Percentiles rank a stretch among this genome's conserved stretches.
These are phyloP conservation scores for Gorsachius goisagi DNA, from an alignment of 2,113 vertebrate genomes.

Conservation along the genomic window DNA sequence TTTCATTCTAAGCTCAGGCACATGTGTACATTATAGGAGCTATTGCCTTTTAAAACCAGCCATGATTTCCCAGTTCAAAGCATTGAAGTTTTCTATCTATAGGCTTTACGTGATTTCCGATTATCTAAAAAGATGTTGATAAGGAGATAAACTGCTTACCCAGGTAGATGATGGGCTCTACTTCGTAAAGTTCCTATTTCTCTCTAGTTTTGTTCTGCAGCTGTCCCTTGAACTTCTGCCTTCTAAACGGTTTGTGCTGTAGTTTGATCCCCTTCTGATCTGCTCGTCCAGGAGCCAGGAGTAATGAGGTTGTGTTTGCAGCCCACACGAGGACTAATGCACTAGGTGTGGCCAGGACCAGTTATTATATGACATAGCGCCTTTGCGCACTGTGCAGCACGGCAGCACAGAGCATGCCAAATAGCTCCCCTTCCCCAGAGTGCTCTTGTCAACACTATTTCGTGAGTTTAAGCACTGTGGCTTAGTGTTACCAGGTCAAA, in stretches of 20 bases:
- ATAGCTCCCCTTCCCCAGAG: background rate
- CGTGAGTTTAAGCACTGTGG: background rate
- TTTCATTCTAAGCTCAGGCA: background rate
- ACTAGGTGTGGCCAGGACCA: constrained; percentile 86
- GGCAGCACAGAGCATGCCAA: background rate
- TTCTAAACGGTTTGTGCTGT: background rate
- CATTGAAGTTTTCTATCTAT: background rate
- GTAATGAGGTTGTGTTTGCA: constrained; percentile 44
- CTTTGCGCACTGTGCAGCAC: constrained; percentile 10
- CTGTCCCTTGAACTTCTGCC: background rate
- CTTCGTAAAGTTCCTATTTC: background rate
- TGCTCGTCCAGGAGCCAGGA: background rate
- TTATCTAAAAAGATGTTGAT: background rate
- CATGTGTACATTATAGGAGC: background rate
- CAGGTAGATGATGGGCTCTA: background rate
- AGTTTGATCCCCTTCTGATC: constrained; percentile 1
- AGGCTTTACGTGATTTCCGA: background rate
- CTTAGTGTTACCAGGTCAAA: background rate
- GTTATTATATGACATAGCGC: constrained; percentile 45
- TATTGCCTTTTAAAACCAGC: background rate
- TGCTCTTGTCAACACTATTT: background rate
- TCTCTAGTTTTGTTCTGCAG: background rate
- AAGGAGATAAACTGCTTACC: constrained; percentile 48
- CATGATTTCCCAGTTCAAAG: background rate
- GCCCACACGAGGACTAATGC: constrained; percentile 68